These are phyloP conservation scores for Pteropus alecto DNA, from an alignment of 2,113 vertebrate species.

Conservation along the genomic window DNA sequence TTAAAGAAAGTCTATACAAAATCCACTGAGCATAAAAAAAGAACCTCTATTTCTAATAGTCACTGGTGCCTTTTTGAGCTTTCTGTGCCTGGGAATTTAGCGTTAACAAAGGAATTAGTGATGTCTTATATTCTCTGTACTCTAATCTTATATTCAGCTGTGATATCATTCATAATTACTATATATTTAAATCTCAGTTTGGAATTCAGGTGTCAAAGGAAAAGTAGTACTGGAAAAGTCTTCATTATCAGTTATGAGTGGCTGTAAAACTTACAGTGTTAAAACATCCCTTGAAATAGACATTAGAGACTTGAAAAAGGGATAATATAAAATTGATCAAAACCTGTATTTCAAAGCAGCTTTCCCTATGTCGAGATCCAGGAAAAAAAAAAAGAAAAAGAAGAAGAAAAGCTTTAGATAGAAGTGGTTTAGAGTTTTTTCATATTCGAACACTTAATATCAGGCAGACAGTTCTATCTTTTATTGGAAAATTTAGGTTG, in stretches of 20 bases:
- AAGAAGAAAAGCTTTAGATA: constrained; percentile 59
- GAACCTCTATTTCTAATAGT: constrained; percentile 66
- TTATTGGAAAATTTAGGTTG: background rate
- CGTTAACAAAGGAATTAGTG: constrained; percentile 82
- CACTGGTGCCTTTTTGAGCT: constrained; percentile 70
- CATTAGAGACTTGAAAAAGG: constrained; percentile 82
- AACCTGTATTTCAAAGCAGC: constrained; percentile 80
- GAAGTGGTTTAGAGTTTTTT: constrained; percentile 63
- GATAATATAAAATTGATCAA: constrained; percentile 87
- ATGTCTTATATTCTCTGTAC: constrained; percentile 74
- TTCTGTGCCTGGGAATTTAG: constrained; percentile 77
- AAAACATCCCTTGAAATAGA: constrained; percentile 84
- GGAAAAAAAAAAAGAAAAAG: constrained; percentile 19
- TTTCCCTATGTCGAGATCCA: constrained; percentile 56
- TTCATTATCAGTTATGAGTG: constrained; percentile 80
- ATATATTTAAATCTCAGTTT: constrained; percentile 80
- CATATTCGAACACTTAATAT: constrained; percentile 46
- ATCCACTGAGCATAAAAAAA: constrained; percentile 49
- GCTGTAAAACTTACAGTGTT: constrained; percentile 81
- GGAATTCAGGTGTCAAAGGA: constrained; percentile 77
- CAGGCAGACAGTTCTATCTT: background rate
- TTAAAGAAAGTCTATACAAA: constrained; percentile 63
- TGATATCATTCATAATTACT: constrained; percentile 78
- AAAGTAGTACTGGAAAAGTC: constrained; percentile 77
- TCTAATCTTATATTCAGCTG: constrained; percentile 81